A percentile compares a stretch with the other conserved stretches of the same genome.
phyloP scores from a whole-genome alignment of 2,113 vertebrate species.

The Coreoperca whiteheadi region DNA sequence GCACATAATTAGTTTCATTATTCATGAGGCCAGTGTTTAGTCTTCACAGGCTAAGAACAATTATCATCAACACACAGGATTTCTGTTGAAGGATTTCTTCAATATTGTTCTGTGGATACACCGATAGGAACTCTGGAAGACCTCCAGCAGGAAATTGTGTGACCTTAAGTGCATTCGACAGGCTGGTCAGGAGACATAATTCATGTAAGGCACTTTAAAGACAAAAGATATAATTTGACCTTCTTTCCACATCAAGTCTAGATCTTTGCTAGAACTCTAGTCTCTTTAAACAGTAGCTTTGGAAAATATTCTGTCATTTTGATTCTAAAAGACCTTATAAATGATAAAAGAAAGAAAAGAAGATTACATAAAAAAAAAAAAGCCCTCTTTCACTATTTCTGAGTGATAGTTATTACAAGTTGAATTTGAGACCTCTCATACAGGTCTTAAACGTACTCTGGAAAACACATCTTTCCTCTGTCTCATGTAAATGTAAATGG shows the following conservation, averaged over 20 bases:
- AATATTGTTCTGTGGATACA: background rate
- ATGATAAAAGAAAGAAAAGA: too few species aligned
- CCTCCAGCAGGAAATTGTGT: background rate
- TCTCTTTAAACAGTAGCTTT: background rate
- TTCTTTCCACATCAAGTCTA: background rate
- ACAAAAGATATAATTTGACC: background rate
- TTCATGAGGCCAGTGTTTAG: conserved; percentile 2
- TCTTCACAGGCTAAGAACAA: background rate
- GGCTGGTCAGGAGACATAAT: background rate
- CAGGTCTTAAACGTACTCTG: background rate
- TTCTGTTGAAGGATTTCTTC: background rate
- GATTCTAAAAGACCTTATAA: too few species aligned
- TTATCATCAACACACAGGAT: background rate
- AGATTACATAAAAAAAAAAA: too few species aligned
- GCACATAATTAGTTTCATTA: background rate
- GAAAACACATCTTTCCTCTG: too few species aligned
- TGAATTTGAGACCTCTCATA: too few species aligned
- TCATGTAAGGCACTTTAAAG: background rate
- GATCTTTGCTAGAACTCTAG: background rate
- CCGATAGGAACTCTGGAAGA: background rate
- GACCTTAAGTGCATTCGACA: background rate
- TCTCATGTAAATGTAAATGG: too few species aligned
- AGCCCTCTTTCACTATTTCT: background rate
- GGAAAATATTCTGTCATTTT: background rate
- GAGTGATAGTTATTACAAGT: background rate